Evolutionary conservation across 1,140 invertebrate genomes (phyloP).

Genomic region (Neuroterus valhalla): DNA sequence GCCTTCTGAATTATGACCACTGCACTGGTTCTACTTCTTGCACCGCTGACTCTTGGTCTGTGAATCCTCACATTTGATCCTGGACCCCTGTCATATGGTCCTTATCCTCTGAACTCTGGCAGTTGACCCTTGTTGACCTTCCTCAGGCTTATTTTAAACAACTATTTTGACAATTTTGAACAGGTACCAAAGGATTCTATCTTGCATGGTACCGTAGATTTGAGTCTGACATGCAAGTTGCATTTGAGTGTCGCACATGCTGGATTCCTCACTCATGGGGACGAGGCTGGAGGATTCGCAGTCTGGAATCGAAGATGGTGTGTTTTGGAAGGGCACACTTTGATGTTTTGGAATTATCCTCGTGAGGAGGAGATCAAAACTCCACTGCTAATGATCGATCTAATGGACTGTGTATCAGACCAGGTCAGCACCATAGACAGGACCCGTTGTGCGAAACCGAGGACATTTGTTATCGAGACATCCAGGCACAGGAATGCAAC

Average conservation of each 20-base stretch:
- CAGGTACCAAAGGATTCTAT: slow-evolving; percentile 56
- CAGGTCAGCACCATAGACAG: slow-evolving; percentile 57
- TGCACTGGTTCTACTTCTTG: no score
- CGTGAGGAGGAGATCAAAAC: slow-evolving; percentile 59
- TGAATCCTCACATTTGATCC: no score
- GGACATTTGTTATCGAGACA: slow-evolving; percentile 66
- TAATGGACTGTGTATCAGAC: slow-evolving; percentile 58
- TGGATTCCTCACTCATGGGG: slow-evolving; percentile 70
- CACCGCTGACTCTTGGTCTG: no score
- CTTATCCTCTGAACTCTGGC: no score
- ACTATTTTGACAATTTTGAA: neutral
- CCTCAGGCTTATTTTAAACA: no score
- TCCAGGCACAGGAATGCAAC: slow-evolving; percentile 37
- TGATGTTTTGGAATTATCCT: slow-evolving; percentile 73
- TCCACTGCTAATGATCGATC: slow-evolving; percentile 63
- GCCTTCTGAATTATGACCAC: no score
- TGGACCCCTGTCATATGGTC: no score
- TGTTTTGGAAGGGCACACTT: slow-evolving; percentile 55
- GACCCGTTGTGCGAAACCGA: slow-evolving; percentile 65
- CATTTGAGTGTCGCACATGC: slow-evolving; percentile 53
- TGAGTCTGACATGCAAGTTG: slow-evolving; percentile 56
- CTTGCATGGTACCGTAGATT: slow-evolving; percentile 59
- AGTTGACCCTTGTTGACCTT: no score
- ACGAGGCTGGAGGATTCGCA: slow-evolving; percentile 50
- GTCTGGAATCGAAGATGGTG: slow-evolving; percentile 72